These are phyloP conservation scores for Crypturellus undulatus DNA, from an alignment of 2,113 vertebrate species.

Conservation along the genomic window DNA sequence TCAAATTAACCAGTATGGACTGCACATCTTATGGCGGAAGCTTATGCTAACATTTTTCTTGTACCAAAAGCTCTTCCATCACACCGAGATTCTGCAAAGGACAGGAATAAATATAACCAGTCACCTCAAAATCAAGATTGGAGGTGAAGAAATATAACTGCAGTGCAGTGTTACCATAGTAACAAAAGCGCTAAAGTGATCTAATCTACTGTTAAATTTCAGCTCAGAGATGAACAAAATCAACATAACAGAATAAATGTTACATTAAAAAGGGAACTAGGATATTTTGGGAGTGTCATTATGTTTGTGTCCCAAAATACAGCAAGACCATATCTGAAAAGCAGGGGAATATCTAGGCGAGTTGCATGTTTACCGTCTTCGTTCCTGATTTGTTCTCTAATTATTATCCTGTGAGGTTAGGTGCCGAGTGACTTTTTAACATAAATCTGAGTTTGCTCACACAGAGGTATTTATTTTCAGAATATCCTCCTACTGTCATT, in stretches of 20 bases:
- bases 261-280: constrained; percentile 10
- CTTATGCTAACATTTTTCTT: constrained; percentile 38
- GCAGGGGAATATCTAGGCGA: not conserved
- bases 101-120: constrained; percentile 70
- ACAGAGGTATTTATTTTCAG: not conserved
- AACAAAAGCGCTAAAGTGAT: constrained; percentile 78
- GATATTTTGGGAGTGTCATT: constrained; percentile 53
- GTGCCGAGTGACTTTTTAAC: not conserved
- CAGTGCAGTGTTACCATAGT: constrained; percentile 74
- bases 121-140: constrained; percentile 70
- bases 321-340: not conserved
- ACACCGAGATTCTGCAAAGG: constrained; percentile 55
- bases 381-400: constrained; percentile 8
- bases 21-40: not conserved
- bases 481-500: not conserved
- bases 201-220: constrained; percentile 77
- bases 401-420: constrained; percentile 12
- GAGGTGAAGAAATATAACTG: constrained; percentile 68
- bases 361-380: not conserved
- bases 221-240: constrained; percentile 74
- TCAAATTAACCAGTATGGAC: not conserved
- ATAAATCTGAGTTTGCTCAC: not conserved
- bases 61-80: constrained; percentile 38
- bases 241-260: constrained; percentile 69
- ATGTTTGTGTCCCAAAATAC: constrained; percentile 8